Conservation (phyloP, 2,797 vertebrate genomes). For the Lithobates pipiens region DNA sequence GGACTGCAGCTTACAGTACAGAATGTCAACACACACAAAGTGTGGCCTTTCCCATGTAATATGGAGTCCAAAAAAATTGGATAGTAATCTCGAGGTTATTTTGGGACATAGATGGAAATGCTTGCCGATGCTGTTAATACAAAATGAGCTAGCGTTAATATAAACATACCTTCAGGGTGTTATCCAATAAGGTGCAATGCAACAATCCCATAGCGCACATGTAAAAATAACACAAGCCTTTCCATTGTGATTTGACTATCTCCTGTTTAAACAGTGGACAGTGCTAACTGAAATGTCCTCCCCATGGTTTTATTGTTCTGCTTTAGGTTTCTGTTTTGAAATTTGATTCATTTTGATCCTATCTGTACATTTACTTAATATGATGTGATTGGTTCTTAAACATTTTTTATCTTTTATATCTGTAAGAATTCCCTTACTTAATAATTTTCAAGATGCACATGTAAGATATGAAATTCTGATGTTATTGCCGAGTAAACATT, state of each 20-base stretch:
- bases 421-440: neutral
- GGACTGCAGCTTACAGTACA: neutral
- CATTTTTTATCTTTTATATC: conserved; percentile 15
- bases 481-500: neutral
- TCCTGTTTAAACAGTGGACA: neutral
- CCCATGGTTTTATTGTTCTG: neutral
- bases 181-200: neutral
- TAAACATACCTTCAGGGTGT: neutral
- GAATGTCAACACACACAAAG: neutral
- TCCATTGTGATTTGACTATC: neutral
- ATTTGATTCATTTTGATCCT: neutral
- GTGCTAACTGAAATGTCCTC: neutral
- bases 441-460: conserved; percentile 10
- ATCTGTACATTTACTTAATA: neutral
- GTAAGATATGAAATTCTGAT: conserved; percentile 17
- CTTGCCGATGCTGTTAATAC: neutral
- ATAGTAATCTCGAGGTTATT: conserved; percentile 13
- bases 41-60: neutral
- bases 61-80: neutral
- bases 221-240: conserved; percentile 15
- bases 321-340: neutral
- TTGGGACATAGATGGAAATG: neutral
- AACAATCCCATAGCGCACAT: neutral
- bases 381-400: neutral
- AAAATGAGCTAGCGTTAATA: neutral